phyloP scores from a whole-genome alignment of 2,113 vertebrate genomes.

The Callochromis pleurospilus region DNA sequence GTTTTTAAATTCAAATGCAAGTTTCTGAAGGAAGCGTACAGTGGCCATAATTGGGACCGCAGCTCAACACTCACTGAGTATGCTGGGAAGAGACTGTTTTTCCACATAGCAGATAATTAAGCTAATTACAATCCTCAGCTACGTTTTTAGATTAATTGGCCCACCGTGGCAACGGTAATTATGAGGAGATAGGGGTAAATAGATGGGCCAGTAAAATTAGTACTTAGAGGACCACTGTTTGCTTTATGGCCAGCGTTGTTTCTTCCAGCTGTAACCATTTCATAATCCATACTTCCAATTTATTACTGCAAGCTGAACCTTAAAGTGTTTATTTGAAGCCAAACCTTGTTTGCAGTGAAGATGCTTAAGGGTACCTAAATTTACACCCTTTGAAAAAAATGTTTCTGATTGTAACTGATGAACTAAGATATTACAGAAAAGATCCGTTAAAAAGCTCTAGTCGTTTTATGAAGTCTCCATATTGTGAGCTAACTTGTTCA shows the following conservation, averaged over 20 bases:
- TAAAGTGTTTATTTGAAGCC: background rate
- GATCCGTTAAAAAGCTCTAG: accelerated
- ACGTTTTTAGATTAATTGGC: background rate
- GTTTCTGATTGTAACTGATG: background rate
- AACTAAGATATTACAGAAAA: background rate
- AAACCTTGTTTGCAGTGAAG: background rate
- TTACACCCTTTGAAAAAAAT: background rate
- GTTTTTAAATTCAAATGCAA: background rate
- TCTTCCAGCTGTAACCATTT: background rate
- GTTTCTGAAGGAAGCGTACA: background rate
- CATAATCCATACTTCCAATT: background rate
- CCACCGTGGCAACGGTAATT: background rate
- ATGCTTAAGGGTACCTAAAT: background rate
- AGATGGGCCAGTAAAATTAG: background rate
- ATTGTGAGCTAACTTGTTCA: background rate
- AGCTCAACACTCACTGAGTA: background rate
- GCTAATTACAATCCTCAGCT: background rate
- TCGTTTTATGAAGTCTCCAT: background rate
- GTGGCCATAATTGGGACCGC: background rate
- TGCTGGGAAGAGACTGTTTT: background rate
- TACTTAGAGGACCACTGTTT: background rate
- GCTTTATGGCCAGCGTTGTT: background rate
- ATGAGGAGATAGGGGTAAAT: background rate
- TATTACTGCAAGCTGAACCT: background rate
- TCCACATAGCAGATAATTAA: background rate